A percentile compares a stretch with the other conserved stretches of the same genome.
These are phyloP conservation scores for Apistogramma diplotaenia DNA, from an alignment of 2,113 vertebrate species.

Conservation along the genomic window DNA sequence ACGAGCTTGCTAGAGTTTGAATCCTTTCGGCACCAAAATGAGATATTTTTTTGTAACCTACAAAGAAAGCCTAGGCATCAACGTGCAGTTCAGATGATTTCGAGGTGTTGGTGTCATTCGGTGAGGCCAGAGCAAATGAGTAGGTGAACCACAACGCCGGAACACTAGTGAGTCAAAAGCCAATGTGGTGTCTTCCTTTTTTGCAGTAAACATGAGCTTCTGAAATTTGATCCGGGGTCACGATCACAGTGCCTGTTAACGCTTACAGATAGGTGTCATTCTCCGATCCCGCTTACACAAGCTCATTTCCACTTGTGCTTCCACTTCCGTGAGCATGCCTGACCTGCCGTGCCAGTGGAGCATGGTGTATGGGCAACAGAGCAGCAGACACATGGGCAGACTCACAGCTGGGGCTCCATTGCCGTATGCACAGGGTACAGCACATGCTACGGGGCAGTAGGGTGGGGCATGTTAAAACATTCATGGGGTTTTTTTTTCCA, in stretches of 20 bases:
- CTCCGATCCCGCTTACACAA: slow-evolving; percentile 6
- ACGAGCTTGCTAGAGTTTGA: neutral
- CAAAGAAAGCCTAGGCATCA: neutral
- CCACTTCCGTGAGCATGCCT: slow-evolving; percentile 22
- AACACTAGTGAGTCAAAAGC: neutral
- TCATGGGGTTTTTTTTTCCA: neutral
- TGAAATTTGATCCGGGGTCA: slow-evolving; percentile 27
- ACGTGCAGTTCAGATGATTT: neutral
- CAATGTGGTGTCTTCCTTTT: neutral
- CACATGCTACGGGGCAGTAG: slow-evolving; percentile 5
- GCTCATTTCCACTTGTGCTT: slow-evolving; percentile 35
- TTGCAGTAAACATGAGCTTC: neutral
- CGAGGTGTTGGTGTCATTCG: neutral
- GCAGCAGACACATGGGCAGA: slow-evolving; percentile 30
- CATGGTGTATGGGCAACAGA: slow-evolving; percentile 43
- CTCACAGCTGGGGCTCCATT: slow-evolving; percentile 54
- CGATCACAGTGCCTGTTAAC: slow-evolving; percentile 25
- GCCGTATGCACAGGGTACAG: neutral
- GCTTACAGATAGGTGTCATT: slow-evolving; percentile 18
- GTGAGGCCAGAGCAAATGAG: neutral
- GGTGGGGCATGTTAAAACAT: neutral
- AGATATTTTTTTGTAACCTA: neutral
- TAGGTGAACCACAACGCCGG: neutral
- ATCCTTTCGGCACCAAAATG: neutral
- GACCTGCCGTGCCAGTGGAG: slow-evolving; percentile 53